Evolutionary conservation across 2,888 invertebrate genomes (phyloP), one percentile per base, ranked within the genome.

Genomic region (Caenorhabditis plicata): DNA sequence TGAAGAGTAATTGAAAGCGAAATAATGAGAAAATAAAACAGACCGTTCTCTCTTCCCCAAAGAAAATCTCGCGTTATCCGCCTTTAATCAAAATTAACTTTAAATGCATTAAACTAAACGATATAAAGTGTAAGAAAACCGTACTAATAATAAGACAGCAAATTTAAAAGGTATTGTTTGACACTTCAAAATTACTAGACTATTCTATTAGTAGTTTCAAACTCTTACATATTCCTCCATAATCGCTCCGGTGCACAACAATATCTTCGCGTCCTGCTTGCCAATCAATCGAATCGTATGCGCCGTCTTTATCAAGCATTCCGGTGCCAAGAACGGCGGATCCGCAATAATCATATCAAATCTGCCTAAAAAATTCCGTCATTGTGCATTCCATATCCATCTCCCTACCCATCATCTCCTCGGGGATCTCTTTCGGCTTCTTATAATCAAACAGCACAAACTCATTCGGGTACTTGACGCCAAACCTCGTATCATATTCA

Each of bases 261-360:
- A 86, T 25, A 93, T 87, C 80, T 89, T 88, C 9, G 86, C 85
- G 5, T 54, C 41, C 9, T 54, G 25, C 80, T 88, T 89, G 0
- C 87, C 83, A 46, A 95, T 81, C 71, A 87, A 86, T 69, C 87
- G 87, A 1, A 93, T 87, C 0, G 91, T 91, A 53, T 87, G 83
- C 0, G 90, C 86, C 0, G 88, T 88, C 84, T 93, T 92, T 1
- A 87, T 86, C 41, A 94, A 85, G 82, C 95, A 95, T 81, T 94
- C 94, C 71, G 91, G 89, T 0, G 92, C 89, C 2, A 96, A 85
- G 83, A 94, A 95, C 0, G 96, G 96, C 1, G 96, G 95, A 84
- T 96, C 95, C 0, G 89, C 91, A 47, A 96, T 85, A 1, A 95
- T 89, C 22, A 95, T 81, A 82, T 93, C 90, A 81, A 68, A 71